These are phyloP conservation scores for Ceramica pisi DNA, from an alignment of 2,888 invertebrate species.

Conservation along the genomic window DNA sequence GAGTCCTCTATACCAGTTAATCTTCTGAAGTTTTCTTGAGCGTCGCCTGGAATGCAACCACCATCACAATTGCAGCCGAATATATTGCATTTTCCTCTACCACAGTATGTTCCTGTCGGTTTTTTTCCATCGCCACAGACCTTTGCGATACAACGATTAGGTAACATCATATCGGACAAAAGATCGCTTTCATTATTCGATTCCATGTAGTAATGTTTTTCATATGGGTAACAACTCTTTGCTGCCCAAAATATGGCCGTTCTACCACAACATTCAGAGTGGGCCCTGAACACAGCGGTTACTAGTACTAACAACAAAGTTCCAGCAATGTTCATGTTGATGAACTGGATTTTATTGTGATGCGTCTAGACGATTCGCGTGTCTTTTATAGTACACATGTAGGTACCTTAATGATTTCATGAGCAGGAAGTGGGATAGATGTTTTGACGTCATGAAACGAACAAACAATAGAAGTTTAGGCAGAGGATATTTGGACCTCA, in stretches of 20 bases:
- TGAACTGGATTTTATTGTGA: neutral
- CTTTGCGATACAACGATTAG: neutral
- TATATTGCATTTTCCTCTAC: slow-evolving; percentile 5
- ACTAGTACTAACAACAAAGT: neutral
- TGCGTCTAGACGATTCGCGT: neutral
- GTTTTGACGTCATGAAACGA: too few relatives aligned
- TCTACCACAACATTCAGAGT: neutral
- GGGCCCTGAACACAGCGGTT: neutral
- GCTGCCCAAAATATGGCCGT: neutral
- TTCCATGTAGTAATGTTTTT: neutral
- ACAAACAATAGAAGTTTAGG: too few relatives aligned
- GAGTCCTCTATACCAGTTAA: neutral
- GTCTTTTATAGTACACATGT: neutral
- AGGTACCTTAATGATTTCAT: neutral
- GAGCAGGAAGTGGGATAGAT: too few relatives aligned
- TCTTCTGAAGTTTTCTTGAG: slow-evolving; percentile 1
- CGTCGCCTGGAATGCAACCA: neutral
- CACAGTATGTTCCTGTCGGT: neutral
- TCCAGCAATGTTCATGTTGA: neutral
- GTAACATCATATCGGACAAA: neutral
- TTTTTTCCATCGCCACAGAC: slow-evolving; percentile 2
- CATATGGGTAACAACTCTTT: neutral
- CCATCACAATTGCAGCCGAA: slow-evolving; percentile 7
- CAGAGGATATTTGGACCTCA: too few relatives aligned
- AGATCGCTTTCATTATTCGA: neutral